Conservation (phyloP, 2,888 invertebrate species). For the Coelogynopora nodosa region DNA sequence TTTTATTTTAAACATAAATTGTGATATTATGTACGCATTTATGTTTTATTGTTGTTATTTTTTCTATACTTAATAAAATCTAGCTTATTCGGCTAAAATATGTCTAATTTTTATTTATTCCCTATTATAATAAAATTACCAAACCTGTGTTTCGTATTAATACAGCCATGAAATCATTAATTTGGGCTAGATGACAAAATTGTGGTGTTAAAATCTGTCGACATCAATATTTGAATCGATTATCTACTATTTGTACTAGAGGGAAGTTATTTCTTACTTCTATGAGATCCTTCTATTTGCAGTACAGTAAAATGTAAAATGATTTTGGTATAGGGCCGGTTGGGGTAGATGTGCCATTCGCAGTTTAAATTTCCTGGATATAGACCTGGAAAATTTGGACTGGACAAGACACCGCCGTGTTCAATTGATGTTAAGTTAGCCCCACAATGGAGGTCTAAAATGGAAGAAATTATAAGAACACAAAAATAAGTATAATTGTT, state of each 20-base stretch:
- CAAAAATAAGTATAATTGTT: background rate
- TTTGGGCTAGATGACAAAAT: too few relatives aligned
- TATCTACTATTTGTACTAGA: too few relatives aligned
- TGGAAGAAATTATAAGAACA: background rate
- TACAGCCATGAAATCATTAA: too few relatives aligned
- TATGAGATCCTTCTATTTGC: constrained; percentile 85
- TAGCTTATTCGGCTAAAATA: too few relatives aligned
- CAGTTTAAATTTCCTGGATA: constrained; percentile 67
- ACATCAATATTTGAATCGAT: too few relatives aligned
- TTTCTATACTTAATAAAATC: too few relatives aligned
- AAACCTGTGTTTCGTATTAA: background rate
- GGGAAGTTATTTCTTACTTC: constrained; percentile 72
- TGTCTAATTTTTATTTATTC: too few relatives aligned
- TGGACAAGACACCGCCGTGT: constrained; percentile 35
- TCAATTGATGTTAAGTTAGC: constrained; percentile 41
- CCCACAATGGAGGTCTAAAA: constrained; percentile 16
- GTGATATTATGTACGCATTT: too few relatives aligned
- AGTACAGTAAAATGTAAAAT: constrained; percentile 85
- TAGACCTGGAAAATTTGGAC: constrained; percentile 33
- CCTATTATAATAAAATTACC: too few relatives aligned
- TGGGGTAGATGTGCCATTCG: constrained; percentile 89
- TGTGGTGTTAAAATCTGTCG: too few relatives aligned
- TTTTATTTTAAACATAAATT: too few relatives aligned
- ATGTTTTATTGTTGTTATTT: too few relatives aligned
- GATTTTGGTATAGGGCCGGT: constrained; percentile 74